These are phyloP conservation scores for Pantherophis vulpinus DNA, from an alignment of 2,797 vertebrate species.

Conservation along the genomic window DNA sequence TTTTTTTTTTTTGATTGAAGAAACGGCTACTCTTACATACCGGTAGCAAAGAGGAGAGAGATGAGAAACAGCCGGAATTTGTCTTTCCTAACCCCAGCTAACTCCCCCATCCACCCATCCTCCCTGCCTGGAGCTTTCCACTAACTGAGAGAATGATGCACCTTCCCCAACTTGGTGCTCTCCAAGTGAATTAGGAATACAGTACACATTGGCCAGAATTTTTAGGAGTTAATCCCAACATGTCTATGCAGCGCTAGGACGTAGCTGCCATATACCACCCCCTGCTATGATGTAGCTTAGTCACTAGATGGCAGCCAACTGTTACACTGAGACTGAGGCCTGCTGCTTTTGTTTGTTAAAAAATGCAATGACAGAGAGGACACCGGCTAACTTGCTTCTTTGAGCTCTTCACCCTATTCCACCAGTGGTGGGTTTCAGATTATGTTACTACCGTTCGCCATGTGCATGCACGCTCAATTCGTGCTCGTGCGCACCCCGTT, in stretches of 20 bases:
- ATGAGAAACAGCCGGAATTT: not conserved
- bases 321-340: not conserved
- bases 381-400: not conserved
- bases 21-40: not conserved
- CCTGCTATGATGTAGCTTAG: not conserved
- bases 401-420: not conserved
- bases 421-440: no score
- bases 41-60: not conserved
- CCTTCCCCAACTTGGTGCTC: not conserved
- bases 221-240: not conserved
- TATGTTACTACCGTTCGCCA: no score
- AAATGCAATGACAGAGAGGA: not conserved
- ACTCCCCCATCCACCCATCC: not conserved
- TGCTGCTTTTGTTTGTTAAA: not conserved
- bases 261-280: not conserved
- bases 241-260: not conserved
- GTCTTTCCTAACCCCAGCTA: not conserved
- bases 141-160: not conserved
- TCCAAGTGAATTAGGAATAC: not conserved
- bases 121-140: not conserved
- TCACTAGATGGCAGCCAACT: not conserved
- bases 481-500: no score
- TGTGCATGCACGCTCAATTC: no score
- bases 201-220: not conserved
- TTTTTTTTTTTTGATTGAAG: not conserved